A percentile compares a stretch with the other conserved stretches of the same genome.
Conservation (phyloP, 2,797 vertebrate species). For the Lagorchestes hirsutus region DNA sequence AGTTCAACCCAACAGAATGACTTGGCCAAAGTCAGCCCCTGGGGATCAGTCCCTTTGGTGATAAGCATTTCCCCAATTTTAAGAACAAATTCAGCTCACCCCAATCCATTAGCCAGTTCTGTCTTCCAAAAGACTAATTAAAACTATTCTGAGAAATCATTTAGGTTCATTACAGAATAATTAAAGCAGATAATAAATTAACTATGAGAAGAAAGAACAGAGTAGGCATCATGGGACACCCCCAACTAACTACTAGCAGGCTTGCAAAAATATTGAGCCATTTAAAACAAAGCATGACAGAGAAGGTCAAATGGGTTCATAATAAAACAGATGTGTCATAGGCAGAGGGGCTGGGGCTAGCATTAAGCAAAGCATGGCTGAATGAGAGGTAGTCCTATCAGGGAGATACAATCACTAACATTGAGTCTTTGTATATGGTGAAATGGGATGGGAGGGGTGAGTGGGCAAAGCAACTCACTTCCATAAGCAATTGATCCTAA, state of each 20-base stretch:
- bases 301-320: background rate
- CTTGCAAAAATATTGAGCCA: background rate
- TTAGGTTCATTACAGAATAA: conserved; percentile 6
- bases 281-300: background rate
- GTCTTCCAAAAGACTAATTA: conserved; percentile 23
- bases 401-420: background rate
- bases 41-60: background rate
- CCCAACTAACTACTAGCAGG: background rate
- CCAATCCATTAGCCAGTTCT: background rate
- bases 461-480: conserved; percentile 88
- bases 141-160: background rate
- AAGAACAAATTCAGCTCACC: conserved; percentile 6
- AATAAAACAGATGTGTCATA: background rate
- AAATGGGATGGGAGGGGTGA: background rate
- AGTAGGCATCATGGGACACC: background rate
- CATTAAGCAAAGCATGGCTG: background rate
- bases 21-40: background rate
- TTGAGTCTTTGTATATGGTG: background rate
- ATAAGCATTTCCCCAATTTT: background rate
- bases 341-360: background rate
- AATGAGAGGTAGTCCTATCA: background rate
- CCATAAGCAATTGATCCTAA: conserved; percentile 90
- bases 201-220: background rate
- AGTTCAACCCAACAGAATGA: background rate
- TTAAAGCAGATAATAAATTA: background rate